Evolutionary conservation across 2,113 vertebrate species (phyloP).

Genomic region (Phylloscopus trochilus): DNA sequence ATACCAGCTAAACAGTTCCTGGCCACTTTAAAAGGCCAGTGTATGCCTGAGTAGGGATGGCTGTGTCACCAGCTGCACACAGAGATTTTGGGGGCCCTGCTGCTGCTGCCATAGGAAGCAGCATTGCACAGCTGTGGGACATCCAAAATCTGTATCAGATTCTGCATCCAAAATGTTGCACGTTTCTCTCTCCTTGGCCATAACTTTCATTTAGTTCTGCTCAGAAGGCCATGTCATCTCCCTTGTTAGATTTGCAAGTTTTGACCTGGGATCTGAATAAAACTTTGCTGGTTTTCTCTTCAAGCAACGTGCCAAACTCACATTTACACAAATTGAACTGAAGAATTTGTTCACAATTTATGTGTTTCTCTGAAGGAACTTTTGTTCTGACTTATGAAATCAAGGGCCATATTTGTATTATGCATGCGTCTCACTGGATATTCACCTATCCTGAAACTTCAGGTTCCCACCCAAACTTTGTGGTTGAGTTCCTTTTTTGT

Average conservation of each 20-base stretch:
- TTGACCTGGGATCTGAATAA: background rate
- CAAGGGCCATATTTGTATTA: background rate
- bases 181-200: background rate
- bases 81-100: background rate
- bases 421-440: background rate
- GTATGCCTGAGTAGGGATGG: background rate
- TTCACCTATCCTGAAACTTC: background rate
- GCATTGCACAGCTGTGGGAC: background rate
- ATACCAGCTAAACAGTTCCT: conserved; percentile 40
- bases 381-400: background rate
- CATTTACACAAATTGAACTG: background rate
- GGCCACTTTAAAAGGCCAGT: background rate
- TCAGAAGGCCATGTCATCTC: background rate
- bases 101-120: background rate
- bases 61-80: background rate
- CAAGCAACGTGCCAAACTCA: background rate
- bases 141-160: background rate
- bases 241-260: background rate
- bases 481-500: background rate
- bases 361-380: background rate
- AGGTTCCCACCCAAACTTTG: background rate
- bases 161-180: background rate
- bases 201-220: background rate
- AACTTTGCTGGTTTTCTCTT: background rate
- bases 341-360: background rate